Conservation (phyloP, 2,113 vertebrate genomes). For the Tetraodon nigroviridis region DNA sequence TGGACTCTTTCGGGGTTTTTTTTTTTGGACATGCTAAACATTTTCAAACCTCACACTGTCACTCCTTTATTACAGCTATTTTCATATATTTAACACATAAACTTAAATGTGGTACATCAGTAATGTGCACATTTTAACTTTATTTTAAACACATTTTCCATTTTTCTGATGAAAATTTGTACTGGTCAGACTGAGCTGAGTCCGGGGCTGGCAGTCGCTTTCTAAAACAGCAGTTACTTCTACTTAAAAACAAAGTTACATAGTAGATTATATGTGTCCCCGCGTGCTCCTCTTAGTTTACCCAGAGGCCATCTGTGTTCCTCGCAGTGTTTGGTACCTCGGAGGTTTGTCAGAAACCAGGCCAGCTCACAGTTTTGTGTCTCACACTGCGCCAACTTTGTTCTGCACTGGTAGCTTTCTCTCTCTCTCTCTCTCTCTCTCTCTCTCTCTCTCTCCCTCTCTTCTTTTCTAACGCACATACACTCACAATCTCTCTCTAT, state of each 20-base stretch:
- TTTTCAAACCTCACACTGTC: no score
- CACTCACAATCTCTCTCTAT: slow-evolving; percentile 19
- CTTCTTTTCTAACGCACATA: not conserved
- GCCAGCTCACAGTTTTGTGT: slow-evolving; percentile 54
- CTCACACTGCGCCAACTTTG: slow-evolving; percentile 29
- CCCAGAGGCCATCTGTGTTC: slow-evolving; percentile 66
- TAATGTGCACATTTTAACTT: no score
- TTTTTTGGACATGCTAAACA: no score
- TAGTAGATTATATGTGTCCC: slow-evolving; percentile 48
- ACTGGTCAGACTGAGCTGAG: not conserved
- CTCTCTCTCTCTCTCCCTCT: no score
- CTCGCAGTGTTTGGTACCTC: slow-evolving; percentile 49
- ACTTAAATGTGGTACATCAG: no score
- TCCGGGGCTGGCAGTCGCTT: slow-evolving; percentile 12
- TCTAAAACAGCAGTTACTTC: slow-evolving; percentile 19
- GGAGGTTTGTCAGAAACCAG: slow-evolving; percentile 59
- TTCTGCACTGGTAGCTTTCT: slow-evolving; percentile 34
- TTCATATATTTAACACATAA: not conserved
- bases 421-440: no score
- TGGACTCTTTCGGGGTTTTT: no score
- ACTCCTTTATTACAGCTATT: slow-evolving; percentile 1
- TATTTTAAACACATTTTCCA: not conserved
- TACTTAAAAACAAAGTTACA: slow-evolving; percentile 29
- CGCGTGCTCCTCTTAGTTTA: slow-evolving; percentile 46
- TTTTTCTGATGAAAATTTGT: slow-evolving; percentile 1